Conservation (phyloP, 2,888 invertebrate genomes). For the Achlya flavicornis region DNA sequence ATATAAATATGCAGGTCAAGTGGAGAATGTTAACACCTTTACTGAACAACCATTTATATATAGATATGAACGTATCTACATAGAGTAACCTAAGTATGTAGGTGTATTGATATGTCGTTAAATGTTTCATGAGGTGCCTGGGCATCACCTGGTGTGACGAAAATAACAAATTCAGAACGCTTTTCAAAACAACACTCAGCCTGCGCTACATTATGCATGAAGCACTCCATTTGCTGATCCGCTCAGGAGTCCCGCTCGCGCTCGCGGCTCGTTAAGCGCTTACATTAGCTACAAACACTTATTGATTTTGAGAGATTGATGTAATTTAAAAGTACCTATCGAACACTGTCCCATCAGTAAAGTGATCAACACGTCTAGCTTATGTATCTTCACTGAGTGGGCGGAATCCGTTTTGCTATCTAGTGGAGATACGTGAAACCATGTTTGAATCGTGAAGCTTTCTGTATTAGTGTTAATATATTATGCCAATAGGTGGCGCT, state of each 20-base stretch:
- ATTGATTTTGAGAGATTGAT: conserved; percentile 80
- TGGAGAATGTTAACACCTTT: background rate
- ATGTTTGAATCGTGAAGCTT: background rate
- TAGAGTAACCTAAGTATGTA: conserved; percentile 15
- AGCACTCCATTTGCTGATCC: conserved; percentile 84
- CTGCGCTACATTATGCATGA: conserved; percentile 82
- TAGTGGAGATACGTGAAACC: background rate
- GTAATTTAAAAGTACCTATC: conserved; percentile 61
- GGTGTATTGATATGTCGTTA: conserved; percentile 70
- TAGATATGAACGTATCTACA: background rate
- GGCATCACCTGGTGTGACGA: conserved; percentile 80
- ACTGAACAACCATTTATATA: conserved; percentile 22
- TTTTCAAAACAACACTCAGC: conserved; percentile 83
- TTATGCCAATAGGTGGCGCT: background rate
- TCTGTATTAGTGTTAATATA: background rate
- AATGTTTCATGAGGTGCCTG: conserved; percentile 78
- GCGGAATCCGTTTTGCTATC: background rate
- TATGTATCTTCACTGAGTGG: too few relatives aligned
- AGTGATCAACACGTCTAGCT: background rate
- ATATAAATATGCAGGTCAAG: background rate
- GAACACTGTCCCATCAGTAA: conserved; percentile 15
- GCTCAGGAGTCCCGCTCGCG: conserved; percentile 80
- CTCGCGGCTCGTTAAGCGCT: conserved; percentile 82
- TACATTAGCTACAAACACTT: conserved; percentile 82
- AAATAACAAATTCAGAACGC: conserved; percentile 83